Conservation (phyloP, 2,888 invertebrate genomes). For the Clunio marinus region DNA sequence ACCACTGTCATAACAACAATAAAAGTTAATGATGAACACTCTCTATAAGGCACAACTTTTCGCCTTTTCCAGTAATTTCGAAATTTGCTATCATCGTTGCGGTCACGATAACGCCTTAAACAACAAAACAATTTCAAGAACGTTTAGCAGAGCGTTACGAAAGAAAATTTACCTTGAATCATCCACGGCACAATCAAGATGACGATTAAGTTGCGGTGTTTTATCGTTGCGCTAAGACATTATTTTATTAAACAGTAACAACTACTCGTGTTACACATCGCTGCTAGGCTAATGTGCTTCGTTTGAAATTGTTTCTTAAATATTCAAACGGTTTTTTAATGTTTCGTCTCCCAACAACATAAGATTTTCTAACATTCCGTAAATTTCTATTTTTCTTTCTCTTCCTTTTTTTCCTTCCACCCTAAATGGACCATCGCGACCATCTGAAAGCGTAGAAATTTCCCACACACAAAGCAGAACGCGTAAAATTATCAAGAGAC, state of each 20-base stretch:
- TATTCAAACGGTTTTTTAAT: too few relatives aligned
- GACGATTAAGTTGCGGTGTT: conserved; percentile 24
- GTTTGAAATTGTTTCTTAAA: neutral
- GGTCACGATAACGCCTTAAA: conserved; percentile 37
- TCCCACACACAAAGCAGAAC: conserved; percentile 27
- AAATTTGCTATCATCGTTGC: conserved; percentile 22
- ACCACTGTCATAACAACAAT: neutral
- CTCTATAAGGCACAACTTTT: too few relatives aligned
- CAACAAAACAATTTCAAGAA: neutral
- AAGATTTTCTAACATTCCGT: too few relatives aligned
- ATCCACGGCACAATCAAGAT: neutral
- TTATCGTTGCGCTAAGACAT: conserved; percentile 36
- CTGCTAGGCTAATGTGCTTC: conserved; percentile 14
- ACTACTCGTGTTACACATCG: conserved; percentile 36
- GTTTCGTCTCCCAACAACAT: too few relatives aligned
- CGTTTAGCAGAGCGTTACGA: conserved; percentile 20
- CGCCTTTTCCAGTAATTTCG: too few relatives aligned
- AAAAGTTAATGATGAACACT: too few relatives aligned
- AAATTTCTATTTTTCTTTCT: too few relatives aligned
- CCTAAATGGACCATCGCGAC: too few relatives aligned
- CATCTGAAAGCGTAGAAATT: too few relatives aligned
- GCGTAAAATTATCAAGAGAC: conserved; percentile 7
- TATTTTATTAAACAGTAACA: conserved; percentile 32
- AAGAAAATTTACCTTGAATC: conserved; percentile 4
- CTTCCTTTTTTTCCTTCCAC: too few relatives aligned